Evolutionary conservation across 2,797 vertebrate species (phyloP).

Genomic region (Danio albolineatus): DNA sequence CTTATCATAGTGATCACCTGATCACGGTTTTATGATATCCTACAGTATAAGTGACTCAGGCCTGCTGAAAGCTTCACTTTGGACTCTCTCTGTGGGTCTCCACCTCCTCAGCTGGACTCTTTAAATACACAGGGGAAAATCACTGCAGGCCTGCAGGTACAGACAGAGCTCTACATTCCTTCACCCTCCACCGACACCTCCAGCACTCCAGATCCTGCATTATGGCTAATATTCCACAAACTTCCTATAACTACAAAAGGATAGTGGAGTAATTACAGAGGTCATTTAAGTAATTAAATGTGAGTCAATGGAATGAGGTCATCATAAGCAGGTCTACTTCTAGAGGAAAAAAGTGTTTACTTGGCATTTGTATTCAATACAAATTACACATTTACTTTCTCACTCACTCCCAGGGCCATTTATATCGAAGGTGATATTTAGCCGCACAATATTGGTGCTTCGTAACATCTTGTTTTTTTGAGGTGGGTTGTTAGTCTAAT

Average conservation of each 20-base stretch:
- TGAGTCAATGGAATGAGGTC: too few relatives aligned
- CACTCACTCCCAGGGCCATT: too few relatives aligned
- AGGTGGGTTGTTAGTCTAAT: too few relatives aligned
- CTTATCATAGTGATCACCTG: not conserved
- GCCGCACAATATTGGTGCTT: too few relatives aligned
- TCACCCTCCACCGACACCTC: slow-evolving; percentile 2
- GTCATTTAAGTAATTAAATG: not conserved
- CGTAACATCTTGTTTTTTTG: too few relatives aligned
- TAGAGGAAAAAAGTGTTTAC: too few relatives aligned
- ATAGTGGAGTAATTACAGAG: not conserved
- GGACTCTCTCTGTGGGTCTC: slow-evolving; percentile 55
- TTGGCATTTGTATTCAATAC: too few relatives aligned
- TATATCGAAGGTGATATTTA: too few relatives aligned
- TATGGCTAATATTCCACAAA: not conserved
- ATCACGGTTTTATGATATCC: slow-evolving; percentile 10
- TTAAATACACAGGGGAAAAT: slow-evolving; percentile 29
- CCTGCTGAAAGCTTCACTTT: not conserved
- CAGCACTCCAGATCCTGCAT: not conserved
- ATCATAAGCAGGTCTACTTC: too few relatives aligned
- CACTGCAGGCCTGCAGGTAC: slow-evolving; percentile 64
- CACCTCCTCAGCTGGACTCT: not conserved
- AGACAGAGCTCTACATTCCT: slow-evolving; percentile 65
- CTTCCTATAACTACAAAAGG: not conserved
- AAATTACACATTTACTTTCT: too few relatives aligned
- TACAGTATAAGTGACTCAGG: not conserved